Evolutionary conservation across 2,797 vertebrate genomes (phyloP).

Genomic region (Parotocinclus haroldoi): DNA sequence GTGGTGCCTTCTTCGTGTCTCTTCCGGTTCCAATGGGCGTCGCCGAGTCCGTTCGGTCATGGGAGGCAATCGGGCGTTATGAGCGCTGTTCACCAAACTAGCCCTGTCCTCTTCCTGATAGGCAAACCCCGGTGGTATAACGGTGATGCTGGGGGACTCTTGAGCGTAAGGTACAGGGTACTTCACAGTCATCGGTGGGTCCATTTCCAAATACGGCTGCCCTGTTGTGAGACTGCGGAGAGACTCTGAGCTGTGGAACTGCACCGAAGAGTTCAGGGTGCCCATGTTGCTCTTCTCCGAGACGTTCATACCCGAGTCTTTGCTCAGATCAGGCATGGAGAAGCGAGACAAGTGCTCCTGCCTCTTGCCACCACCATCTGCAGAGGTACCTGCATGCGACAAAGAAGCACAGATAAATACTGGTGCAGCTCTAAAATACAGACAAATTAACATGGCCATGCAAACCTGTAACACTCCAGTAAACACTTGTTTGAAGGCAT

Average conservation of each 20-base stretch:
- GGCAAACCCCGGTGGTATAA: constrained; percentile 84
- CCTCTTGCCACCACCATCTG: constrained; percentile 83
- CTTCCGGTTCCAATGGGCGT: constrained; percentile 68
- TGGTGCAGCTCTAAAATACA: too few relatives aligned
- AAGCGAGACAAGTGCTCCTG: constrained; percentile 95
- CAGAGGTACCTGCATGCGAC: constrained; percentile 76
- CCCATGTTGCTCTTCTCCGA: constrained; percentile 94
- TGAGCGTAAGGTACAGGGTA: constrained; percentile 79
- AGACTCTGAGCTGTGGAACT: constrained; percentile 91
- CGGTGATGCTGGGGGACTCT: constrained; percentile 65
- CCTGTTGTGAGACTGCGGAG: constrained; percentile 83
- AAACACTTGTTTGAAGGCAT: too few relatives aligned
- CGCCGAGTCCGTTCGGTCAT: constrained; percentile 84
- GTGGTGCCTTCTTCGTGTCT: constrained; percentile 75
- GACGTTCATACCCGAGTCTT: constrained; percentile 95
- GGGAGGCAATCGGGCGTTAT: constrained; percentile 76
- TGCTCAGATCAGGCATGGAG: constrained; percentile 98
- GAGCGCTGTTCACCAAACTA: constrained; percentile 75
- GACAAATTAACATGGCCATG: too few relatives aligned
- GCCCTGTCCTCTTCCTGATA: constrained; percentile 82
- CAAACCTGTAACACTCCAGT: too few relatives aligned
- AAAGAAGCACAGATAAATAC: neutral
- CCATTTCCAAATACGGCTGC: constrained; percentile 88
- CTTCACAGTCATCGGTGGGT: constrained; percentile 73
- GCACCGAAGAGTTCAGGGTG: constrained; percentile 87